Evolutionary conservation across 2,797 vertebrate genomes (phyloP).

Genomic region (Eospalax fontanierii): DNA sequence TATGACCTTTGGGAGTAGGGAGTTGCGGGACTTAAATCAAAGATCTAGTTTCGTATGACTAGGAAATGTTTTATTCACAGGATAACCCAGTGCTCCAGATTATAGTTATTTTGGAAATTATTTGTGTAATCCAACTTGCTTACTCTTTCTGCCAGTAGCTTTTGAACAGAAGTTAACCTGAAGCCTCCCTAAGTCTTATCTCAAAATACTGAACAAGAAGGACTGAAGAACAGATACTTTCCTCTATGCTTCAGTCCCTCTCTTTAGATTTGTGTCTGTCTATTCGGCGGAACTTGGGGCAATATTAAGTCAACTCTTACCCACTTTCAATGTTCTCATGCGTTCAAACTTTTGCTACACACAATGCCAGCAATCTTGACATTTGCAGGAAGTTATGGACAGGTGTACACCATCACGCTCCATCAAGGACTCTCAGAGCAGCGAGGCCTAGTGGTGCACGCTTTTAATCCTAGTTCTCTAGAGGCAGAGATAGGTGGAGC

Average conservation of each 20-base stretch:
- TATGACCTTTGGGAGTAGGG: neutral
- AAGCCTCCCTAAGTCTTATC: neutral
- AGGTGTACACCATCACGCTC: neutral
- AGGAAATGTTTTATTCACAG: conserved; percentile 19
- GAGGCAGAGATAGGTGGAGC: no score
- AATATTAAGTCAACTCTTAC: neutral
- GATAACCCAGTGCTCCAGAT: neutral
- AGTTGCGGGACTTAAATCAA: neutral
- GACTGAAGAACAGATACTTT: neutral
- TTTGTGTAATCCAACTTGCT: neutral
- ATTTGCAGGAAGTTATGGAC: neutral
- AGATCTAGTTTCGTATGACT: neutral
- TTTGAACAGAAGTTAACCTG: neutral
- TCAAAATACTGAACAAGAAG: neutral
- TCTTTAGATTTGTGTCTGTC: neutral
- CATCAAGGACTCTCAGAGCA: neutral
- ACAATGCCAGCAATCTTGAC: neutral
- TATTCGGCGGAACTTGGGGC: neutral
- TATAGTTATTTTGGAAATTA: neutral
- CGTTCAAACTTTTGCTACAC: neutral
- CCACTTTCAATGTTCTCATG: neutral
- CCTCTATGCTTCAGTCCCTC: neutral
- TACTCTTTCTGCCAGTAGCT: neutral
- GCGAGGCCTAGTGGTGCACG: no score
- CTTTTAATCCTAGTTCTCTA: no score